A percentile compares a stretch with the other conserved stretches of the same genome.
phyloP scores from a whole-genome alignment of 1,140 invertebrate species.

The Probaryconus sp. region DNA sequence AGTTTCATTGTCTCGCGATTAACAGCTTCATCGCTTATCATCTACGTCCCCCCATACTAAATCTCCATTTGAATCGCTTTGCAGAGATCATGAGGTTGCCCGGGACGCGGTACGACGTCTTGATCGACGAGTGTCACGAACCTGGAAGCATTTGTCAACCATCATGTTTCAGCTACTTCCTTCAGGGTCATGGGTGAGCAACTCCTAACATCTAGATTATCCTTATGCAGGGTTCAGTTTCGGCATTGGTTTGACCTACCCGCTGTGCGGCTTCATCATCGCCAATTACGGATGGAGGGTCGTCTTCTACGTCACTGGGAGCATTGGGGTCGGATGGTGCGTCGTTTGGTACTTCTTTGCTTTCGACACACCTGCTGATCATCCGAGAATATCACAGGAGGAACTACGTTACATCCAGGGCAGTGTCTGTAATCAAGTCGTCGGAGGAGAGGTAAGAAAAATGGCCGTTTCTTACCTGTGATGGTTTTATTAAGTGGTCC shows the following conservation, averaged over 20 bases:
- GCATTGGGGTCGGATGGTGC: conserved; percentile 83
- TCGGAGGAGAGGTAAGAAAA: conserved; percentile 73
- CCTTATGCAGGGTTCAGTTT: conserved; percentile 84
- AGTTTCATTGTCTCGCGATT: conserved; percentile 76
- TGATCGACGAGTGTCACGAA: conserved; percentile 64
- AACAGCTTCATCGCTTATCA: conserved; percentile 66
- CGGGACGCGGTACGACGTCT: conserved; percentile 54
- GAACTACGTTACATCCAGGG: conserved; percentile 86
- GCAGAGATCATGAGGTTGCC: conserved; percentile 65
- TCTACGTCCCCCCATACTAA: conserved; percentile 72
- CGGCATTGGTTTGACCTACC: conserved; percentile 85
- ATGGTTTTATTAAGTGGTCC: too few species aligned
- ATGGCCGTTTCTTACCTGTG: too few species aligned
- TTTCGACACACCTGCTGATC: conserved; percentile 85
- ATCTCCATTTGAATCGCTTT: conserved; percentile 77
- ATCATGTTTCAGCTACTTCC: conserved; percentile 76
- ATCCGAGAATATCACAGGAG: conserved; percentile 85
- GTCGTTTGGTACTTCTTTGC: conserved; percentile 86
- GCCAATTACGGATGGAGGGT: conserved; percentile 82
- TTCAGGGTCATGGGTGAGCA: conserved; percentile 73
- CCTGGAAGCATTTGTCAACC: conserved; percentile 70
- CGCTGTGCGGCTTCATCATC: conserved; percentile 84
- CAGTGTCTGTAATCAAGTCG: conserved; percentile 79
- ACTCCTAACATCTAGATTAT: conserved; percentile 76
- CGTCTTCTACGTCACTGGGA: conserved; percentile 85